These are phyloP conservation scores for Sitobion miscanthi DNA, from an alignment of 1,140 invertebrate genomes.

Conservation along the genomic window DNA sequence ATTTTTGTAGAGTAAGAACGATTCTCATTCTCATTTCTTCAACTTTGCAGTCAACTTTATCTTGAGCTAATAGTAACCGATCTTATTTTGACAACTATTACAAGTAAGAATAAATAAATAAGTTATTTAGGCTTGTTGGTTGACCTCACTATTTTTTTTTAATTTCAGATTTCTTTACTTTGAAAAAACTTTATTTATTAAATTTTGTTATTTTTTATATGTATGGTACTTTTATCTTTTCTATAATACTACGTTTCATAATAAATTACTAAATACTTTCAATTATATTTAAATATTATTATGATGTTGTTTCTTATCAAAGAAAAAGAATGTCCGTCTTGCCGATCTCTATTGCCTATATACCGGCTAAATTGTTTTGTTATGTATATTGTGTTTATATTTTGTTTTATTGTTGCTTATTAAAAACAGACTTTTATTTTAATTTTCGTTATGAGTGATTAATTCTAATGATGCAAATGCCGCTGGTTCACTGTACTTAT, in stretches of 20 bases:
- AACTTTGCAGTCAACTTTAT: neutral
- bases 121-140: neutral
- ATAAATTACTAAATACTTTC: neutral
- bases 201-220: neutral
- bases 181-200: neutral
- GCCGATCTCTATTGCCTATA: neutral
- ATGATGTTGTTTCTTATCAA: too few species aligned
- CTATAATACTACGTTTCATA: neutral
- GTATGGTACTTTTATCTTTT: neutral
- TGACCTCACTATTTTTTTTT: neutral
- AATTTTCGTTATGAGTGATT: constrained; percentile 22
- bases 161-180: neutral
- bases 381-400: neutral
- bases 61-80: neutral
- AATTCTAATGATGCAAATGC: constrained; percentile 23
- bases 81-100: neutral
- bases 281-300: neutral
- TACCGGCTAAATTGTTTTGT: neutral
- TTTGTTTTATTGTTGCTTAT: too few species aligned
- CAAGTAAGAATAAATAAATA: neutral
- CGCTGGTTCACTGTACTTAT: neutral
- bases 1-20: neutral
- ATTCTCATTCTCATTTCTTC: neutral
- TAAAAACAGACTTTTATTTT: neutral
- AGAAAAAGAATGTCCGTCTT: neutral